A percentile compares a stretch with the other conserved stretches of the same genome.
These are phyloP conservation scores for Emydocephalus ijimae DNA, from an alignment of 2,113 vertebrate genomes.

Conservation along the genomic window DNA sequence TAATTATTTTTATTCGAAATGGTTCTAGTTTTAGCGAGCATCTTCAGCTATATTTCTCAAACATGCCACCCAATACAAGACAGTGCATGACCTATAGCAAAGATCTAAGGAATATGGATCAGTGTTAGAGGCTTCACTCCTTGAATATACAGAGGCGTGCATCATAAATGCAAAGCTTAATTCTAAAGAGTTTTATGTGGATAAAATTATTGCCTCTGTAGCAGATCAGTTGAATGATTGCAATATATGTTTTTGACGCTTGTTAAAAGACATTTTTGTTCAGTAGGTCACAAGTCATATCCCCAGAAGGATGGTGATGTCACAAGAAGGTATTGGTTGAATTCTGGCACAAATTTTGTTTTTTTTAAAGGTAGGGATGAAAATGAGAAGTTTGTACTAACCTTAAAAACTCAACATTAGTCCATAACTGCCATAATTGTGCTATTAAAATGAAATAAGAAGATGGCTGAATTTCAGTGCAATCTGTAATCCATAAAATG, in stretches of 20 bases:
- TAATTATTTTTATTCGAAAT: neutral
- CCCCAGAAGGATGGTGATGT: neutral
- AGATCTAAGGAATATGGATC: neutral
- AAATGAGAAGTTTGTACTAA: neutral
- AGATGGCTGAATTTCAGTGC: neutral
- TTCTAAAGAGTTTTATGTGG: neutral
- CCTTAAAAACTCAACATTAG: neutral
- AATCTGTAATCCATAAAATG: neutral
- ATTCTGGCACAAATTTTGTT: neutral
- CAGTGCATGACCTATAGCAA: neutral
- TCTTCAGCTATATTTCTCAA: neutral
- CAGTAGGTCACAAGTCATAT: neutral
- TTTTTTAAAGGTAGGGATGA: neutral
- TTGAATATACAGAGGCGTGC: neutral
- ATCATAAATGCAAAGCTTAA: neutral
- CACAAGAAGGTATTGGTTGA: neutral
- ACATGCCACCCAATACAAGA: neutral
- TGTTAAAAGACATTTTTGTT: neutral
- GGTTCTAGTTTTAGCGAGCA: neutral
- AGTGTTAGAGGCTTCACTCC: too few species aligned
- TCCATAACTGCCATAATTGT: neutral
- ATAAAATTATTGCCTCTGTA: neutral
- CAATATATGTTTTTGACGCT: neutral
- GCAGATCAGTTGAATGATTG: neutral
- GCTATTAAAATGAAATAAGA: neutral